A percentile compares a stretch with the other conserved stretches of the same genome.
Conservation (phyloP, 2,113 vertebrate species). For the Syngnathus scovelli region DNA sequence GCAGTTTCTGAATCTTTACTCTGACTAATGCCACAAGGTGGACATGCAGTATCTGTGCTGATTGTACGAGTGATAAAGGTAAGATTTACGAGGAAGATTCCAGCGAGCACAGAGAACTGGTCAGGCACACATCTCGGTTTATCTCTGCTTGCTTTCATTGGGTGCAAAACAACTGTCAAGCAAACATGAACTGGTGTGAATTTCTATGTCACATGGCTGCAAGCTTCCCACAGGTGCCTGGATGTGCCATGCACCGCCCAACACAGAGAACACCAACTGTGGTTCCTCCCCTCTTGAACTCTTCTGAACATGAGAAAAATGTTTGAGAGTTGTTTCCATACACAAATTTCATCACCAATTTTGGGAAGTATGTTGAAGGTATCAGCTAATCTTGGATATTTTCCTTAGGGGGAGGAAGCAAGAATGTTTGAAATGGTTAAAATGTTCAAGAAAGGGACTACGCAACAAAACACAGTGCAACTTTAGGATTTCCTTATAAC, state of each 20-base stretch:
- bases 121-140: background rate
- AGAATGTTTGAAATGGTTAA: background rate
- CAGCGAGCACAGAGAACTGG: slow-evolving; percentile 4
- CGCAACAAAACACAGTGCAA: background rate
- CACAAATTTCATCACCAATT: background rate
- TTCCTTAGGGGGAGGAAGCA: background rate
- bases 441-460: background rate
- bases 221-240: slow-evolving; percentile 37
- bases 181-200: slow-evolving; percentile 6
- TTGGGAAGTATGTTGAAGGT: slow-evolving; percentile 5
- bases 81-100: slow-evolving; percentile 2
- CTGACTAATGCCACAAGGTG: slow-evolving; percentile 20
- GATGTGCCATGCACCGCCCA: slow-evolving; percentile 32
- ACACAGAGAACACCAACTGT: slow-evolving; percentile 17
- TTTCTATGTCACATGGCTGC: slow-evolving; percentile 18
- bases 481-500: too few species aligned
- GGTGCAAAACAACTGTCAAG: slow-evolving; percentile 22
- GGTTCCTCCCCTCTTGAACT: slow-evolving; percentile 27
- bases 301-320: slow-evolving; percentile 21
- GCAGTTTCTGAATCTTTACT: slow-evolving; percentile 27
- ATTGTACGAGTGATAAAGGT: slow-evolving; percentile 27
- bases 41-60: slow-evolving; percentile 30
- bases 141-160: slow-evolving; percentile 12
- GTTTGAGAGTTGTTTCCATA: slow-evolving; percentile 24
- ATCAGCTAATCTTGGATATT: background rate